Evolutionary conservation across 2,113 vertebrate genomes (phyloP).

Genomic region (Phoxinus phoxinus): DNA sequence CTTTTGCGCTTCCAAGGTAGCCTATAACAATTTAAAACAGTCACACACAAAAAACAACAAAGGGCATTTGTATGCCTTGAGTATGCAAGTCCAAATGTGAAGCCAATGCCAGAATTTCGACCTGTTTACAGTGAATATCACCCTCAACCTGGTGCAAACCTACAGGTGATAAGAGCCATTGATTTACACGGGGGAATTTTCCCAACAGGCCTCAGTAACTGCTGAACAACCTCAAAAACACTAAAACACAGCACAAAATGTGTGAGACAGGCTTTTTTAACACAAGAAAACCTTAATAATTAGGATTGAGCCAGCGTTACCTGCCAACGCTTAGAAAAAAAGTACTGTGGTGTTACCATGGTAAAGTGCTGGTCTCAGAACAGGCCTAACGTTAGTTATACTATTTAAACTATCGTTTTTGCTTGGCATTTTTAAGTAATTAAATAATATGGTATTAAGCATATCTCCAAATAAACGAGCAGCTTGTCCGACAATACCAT

Average conservation of each 20-base stretch:
- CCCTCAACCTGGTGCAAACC: conserved; percentile 27
- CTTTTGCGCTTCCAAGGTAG: background rate
- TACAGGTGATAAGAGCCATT: conserved; percentile 40
- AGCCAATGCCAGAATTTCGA: background rate
- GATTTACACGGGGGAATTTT: conserved; percentile 15
- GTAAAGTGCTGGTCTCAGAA: background rate
- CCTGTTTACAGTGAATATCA: conserved; percentile 22
- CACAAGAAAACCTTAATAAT: background rate
- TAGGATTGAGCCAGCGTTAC: background rate
- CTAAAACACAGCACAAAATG: background rate
- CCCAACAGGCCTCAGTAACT: conserved; percentile 24
- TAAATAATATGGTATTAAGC: background rate
- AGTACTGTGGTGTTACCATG: background rate
- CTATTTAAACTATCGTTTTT: background rate
- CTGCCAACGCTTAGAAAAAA: background rate
- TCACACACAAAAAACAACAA: background rate
- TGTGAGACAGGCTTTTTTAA: background rate
- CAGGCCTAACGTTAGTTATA: background rate
- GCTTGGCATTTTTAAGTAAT: background rate
- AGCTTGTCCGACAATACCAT: background rate
- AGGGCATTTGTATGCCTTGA: background rate
- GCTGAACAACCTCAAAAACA: conserved; percentile 14
- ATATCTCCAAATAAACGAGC: background rate
- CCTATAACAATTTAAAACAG: background rate
- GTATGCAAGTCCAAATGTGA: background rate